Conservation (phyloP, 2,113 vertebrate genomes). For the Sinocyclocheilus maitianheensis region DNA sequence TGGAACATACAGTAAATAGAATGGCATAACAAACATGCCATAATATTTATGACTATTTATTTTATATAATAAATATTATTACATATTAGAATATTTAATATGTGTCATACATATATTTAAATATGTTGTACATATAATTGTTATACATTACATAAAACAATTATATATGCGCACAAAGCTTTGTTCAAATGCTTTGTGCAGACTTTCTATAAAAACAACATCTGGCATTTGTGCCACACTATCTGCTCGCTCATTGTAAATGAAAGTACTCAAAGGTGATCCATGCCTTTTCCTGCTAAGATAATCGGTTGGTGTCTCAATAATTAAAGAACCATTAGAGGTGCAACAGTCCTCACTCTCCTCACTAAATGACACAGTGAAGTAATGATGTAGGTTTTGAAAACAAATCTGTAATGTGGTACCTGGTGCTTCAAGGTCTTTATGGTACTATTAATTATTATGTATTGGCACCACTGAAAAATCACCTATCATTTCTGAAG, state of each 20-base stretch:
- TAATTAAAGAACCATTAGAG: conserved; percentile 37
- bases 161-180: not conserved
- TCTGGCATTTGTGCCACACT: not conserved
- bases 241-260: conserved; percentile 16
- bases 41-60: too few relatives aligned
- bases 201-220: not conserved
- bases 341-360: conserved; percentile 10
- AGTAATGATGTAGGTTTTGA: conserved; percentile 21
- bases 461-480: not conserved
- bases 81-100: not conserved
- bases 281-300: conserved; percentile 8
- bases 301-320: conserved; percentile 28
- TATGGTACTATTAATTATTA: not conserved
- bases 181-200: not conserved
- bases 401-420: not conserved
- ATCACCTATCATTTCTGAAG: not conserved
- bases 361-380: not conserved
- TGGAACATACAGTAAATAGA: too few relatives aligned
- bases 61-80: not conserved
- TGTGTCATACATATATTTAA: too few relatives aligned
- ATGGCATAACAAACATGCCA: too few relatives aligned
- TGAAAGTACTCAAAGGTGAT: conserved; percentile 2
- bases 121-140: too few relatives aligned
- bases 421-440: not conserved
- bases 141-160: too few relatives aligned